These are phyloP conservation scores for Drosophila busckii DNA, from an alignment of 1,140 invertebrate species.

Conservation along the genomic window DNA sequence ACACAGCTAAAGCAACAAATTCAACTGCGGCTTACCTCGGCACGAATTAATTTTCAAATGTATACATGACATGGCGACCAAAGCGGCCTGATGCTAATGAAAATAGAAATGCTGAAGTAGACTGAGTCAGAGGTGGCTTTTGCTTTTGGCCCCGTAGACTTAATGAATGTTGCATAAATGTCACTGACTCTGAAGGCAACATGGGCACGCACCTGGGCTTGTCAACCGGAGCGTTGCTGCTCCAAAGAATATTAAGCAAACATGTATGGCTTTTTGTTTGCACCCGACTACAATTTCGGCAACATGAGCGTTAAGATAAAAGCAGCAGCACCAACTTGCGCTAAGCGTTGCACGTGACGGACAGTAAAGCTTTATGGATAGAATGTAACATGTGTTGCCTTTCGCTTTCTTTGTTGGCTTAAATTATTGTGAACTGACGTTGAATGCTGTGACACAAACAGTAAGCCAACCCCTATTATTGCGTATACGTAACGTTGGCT, in stretches of 20 bases:
- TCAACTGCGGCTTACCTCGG: not conserved
- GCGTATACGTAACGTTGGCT: slow-evolving; percentile 38
- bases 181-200: slow-evolving; percentile 32
- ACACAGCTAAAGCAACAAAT: not conserved
- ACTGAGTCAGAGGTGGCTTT: not conserved
- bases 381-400: not conserved
- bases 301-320: slow-evolving; percentile 26
- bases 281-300: slow-evolving; percentile 24
- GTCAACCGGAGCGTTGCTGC: slow-evolving; percentile 6
- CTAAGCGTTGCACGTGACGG: slow-evolving; percentile 47
- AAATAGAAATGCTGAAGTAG: slow-evolving; percentile 8
- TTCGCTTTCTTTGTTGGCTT: slow-evolving; percentile 7
- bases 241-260: slow-evolving; percentile 41
- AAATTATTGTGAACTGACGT: slow-evolving; percentile 3
- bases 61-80: not conserved
- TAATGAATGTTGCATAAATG: slow-evolving; percentile 64
- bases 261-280: too few species aligned
- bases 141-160: slow-evolving; percentile 26
- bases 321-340: slow-evolving; percentile 36
- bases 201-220: slow-evolving; percentile 41
- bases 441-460: not conserved
- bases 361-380: not conserved
- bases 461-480: too few species aligned
- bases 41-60: slow-evolving; percentile 11
- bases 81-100: slow-evolving; percentile 1